Evolutionary conservation across 2,113 vertebrate genomes (phyloP).

Genomic region (Oreochromis spilurus): DNA sequence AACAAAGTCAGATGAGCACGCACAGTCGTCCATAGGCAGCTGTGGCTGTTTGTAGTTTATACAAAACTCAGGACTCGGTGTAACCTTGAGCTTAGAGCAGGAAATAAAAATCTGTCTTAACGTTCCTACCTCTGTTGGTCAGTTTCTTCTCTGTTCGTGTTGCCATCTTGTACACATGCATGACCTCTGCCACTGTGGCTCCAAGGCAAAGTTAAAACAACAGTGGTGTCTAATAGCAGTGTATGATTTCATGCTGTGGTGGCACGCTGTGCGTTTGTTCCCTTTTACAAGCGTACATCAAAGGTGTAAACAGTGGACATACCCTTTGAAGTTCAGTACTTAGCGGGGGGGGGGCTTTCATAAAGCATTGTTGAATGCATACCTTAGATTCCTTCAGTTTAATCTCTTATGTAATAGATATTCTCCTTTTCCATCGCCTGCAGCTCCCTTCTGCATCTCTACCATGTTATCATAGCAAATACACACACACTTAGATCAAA

Average conservation of each 20-base stretch:
- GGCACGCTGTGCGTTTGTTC: constrained; percentile 23
- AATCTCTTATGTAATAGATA: constrained; percentile 74
- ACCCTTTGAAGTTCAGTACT: constrained; percentile 14
- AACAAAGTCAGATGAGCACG: neutral
- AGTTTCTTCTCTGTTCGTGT: neutral
- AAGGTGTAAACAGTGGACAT: constrained; percentile 36
- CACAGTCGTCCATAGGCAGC: neutral
- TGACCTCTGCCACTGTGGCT: neutral
- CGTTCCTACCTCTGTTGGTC: neutral
- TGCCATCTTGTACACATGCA: neutral
- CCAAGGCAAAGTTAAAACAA: constrained; percentile 33
- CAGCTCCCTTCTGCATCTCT: constrained; percentile 25
- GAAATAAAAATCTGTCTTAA: neutral
- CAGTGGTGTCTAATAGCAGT: neutral
- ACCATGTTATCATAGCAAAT: constrained; percentile 41
- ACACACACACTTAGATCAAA: neutral
- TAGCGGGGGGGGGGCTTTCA: neutral
- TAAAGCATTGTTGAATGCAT: constrained; percentile 56
- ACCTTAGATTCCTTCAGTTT: constrained; percentile 68
- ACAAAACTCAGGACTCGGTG: neutral
- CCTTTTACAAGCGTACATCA: constrained; percentile 46
- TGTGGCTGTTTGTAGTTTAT: neutral
- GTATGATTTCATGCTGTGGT: constrained; percentile 1
- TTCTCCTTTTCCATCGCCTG: constrained; percentile 52
- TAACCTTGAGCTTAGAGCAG: neutral